Conservation (phyloP, 2,888 invertebrate species). For the Bombylius discolor region DNA sequence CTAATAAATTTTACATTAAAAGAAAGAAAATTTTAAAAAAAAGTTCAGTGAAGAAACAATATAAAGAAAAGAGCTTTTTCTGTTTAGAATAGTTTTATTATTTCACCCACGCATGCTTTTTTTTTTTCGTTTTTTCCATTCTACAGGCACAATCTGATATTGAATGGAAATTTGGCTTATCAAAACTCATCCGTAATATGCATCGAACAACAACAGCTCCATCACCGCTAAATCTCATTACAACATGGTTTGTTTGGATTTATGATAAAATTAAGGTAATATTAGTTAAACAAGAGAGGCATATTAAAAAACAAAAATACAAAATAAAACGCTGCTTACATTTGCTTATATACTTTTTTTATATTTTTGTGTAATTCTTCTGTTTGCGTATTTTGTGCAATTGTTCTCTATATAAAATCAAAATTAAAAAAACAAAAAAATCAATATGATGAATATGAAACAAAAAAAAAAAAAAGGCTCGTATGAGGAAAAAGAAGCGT, state of each 20-base stretch:
- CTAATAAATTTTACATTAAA: no score
- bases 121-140: not conserved
- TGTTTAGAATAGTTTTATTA: not conserved
- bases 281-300: not conserved
- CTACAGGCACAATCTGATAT: constrained; percentile 94
- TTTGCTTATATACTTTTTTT: no score
- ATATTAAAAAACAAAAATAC: no score
- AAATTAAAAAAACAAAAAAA: not conserved
- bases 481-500: constrained; percentile 56
- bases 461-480: constrained; percentile 36
- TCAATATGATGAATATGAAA: no score
- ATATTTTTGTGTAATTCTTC: no score
- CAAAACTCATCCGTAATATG: constrained; percentile 97
- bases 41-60: no score
- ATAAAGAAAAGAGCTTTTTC: no score
- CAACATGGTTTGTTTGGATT: constrained; percentile 82
- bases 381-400: no score
- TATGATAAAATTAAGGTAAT: constrained; percentile 63
- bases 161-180: constrained; percentile 99
- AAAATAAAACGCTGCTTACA: no score
- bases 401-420: no score
- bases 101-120: not conserved
- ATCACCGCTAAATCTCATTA: constrained; percentile 92
- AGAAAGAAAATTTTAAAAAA: no score
- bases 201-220: constrained; percentile 95